Evolutionary conservation across 2,797 vertebrate species (phyloP).

Genomic region (Phataginus tetradactyla): DNA sequence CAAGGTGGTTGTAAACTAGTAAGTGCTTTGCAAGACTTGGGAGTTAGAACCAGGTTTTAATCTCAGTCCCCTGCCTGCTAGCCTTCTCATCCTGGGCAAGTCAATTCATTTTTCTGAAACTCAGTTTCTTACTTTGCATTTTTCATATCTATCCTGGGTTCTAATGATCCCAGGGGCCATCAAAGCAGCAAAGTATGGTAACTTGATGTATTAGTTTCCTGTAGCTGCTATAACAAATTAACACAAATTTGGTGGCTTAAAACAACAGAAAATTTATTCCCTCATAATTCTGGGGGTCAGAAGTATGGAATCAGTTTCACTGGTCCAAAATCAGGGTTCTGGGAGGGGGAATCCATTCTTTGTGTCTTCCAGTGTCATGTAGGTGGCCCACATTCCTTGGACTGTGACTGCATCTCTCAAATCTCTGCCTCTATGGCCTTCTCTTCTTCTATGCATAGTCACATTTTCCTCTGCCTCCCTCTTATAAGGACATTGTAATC

Average conservation of each 20-base stretch:
- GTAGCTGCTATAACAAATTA: background rate
- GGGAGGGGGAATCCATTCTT: background rate
- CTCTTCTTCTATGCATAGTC: background rate
- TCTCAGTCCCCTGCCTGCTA: background rate
- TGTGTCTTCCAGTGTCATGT: background rate
- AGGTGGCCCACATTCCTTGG: background rate
- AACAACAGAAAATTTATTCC: background rate
- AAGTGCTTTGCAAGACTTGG: background rate
- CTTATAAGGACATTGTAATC: background rate
- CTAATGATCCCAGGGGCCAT: background rate
- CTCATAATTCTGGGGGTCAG: background rate
- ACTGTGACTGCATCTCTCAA: background rate
- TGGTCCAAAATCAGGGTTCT: background rate
- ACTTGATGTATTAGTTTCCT: background rate
- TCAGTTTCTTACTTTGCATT: background rate
- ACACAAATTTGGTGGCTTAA: background rate
- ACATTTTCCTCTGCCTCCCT: background rate
- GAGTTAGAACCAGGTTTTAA: background rate
- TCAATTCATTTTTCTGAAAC: background rate
- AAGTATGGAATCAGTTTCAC: background rate
- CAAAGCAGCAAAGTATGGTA: background rate
- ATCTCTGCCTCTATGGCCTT: background rate
- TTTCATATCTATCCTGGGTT: background rate
- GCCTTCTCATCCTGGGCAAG: background rate
- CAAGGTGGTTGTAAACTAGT: background rate